A percentile compares a stretch with the other conserved stretches of the same genome.
These are phyloP conservation scores for Mobula hypostoma DNA, from an alignment of 2,113 vertebrate species.

Conservation along the genomic window DNA sequence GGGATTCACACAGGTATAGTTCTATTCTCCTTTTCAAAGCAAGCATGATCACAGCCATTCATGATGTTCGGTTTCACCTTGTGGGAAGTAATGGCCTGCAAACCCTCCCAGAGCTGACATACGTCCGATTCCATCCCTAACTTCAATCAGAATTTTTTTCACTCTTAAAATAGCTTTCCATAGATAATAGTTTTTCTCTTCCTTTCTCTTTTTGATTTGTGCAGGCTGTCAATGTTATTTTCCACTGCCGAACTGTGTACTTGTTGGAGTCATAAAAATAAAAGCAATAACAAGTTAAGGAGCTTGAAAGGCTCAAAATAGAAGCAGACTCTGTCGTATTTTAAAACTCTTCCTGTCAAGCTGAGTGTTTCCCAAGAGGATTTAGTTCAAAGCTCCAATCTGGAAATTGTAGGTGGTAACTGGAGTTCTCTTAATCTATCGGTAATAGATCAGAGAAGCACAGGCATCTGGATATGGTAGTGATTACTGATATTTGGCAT, in stretches of 20 bases:
- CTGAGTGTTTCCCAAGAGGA: slow-evolving; percentile 29
- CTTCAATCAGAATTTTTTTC: too few species aligned
- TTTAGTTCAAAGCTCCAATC: slow-evolving; percentile 40
- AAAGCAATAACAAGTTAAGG: slow-evolving; percentile 51
- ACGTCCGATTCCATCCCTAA: too few species aligned
- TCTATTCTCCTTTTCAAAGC: too few species aligned
- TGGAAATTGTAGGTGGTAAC: neutral
- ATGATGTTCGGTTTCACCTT: too few species aligned
- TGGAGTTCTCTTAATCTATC: slow-evolving; percentile 1
- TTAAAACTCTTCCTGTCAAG: slow-evolving; percentile 48
- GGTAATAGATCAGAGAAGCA: neutral
- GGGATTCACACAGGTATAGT: too few species aligned
- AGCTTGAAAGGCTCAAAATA: slow-evolving; percentile 54
- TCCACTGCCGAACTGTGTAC: slow-evolving; percentile 46
- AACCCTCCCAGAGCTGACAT: too few species aligned
- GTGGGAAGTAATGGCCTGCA: too few species aligned
- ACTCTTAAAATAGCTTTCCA: too few species aligned
- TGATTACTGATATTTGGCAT: neutral
- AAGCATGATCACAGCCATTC: too few species aligned
- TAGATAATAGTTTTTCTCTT: neutral
- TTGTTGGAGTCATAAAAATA: slow-evolving; percentile 49
- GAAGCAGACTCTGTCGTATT: slow-evolving; percentile 44
- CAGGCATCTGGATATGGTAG: neutral
- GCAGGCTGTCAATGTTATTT: neutral
- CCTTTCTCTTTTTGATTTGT: neutral